phyloP scores from a whole-genome alignment of 2,888 invertebrate species.

The Caprella mutica region DNA sequence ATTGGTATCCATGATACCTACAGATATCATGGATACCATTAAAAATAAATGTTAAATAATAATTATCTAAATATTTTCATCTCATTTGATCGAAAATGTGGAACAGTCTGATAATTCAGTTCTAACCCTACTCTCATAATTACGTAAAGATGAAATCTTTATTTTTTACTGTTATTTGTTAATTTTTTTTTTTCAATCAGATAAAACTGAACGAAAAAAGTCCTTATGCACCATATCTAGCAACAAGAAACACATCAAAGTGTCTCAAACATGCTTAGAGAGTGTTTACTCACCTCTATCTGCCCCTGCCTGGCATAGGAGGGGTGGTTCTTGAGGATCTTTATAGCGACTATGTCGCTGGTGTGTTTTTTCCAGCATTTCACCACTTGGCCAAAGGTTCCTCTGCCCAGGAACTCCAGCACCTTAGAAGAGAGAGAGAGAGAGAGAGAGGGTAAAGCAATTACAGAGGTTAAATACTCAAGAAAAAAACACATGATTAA shows the following conservation, averaged over 20 bases:
- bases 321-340: slow-evolving; percentile 99
- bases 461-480: no score
- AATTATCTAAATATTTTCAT: no score
- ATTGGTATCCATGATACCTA: no score
- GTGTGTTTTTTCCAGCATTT: slow-evolving; percentile 99
- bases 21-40: no score
- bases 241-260: no score
- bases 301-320: slow-evolving; percentile 99
- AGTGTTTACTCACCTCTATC: slow-evolving; percentile 91
- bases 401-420: slow-evolving; percentile 95
- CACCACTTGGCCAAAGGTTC: slow-evolving; percentile 94
- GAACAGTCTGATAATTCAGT: no score
- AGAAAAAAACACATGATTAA: no score
- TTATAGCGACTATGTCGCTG: slow-evolving; percentile 99
- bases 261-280: no score
- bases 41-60: no score
- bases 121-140: background rate
- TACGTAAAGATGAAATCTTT: background rate
- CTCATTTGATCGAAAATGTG: no score
- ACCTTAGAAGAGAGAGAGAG: slow-evolving; percentile 96
- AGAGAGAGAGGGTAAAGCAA: background rate
- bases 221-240: no score
- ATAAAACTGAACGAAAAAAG: background rate
- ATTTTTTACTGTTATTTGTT: background rate
- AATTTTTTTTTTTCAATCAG: background rate